These are phyloP conservation scores for Palythoa grandiflora DNA, from an alignment of 92 coral and sea anemone species.

Conservation along the genomic window DNA sequence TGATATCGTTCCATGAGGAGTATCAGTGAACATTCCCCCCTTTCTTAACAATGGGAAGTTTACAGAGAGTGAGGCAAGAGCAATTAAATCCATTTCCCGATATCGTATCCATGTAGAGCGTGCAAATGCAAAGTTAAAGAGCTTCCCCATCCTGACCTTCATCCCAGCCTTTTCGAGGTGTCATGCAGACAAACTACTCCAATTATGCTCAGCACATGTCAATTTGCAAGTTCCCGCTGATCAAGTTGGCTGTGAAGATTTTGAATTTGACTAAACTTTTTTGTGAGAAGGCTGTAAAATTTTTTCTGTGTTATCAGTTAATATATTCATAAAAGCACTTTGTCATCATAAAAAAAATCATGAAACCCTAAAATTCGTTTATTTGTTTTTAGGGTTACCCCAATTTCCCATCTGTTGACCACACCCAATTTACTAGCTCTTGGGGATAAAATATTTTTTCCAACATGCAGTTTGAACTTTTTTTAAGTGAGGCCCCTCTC, in stretches of 20 bases:
- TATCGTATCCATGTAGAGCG: constrained; percentile 73
- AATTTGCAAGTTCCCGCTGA: constrained; percentile 60
- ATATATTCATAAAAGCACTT: not conserved
- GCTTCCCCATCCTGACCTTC: constrained; percentile 65
- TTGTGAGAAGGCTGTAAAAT: constrained; percentile 1
- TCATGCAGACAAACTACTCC: constrained; percentile 44
- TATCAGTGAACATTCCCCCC: constrained; percentile 70
- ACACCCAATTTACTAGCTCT: too few relatives aligned
- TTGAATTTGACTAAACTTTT: constrained; percentile 42
- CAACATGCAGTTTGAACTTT: not conserved
- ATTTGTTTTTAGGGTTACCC: not conserved
- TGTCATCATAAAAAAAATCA: not conserved
- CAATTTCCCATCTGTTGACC: not conserved
- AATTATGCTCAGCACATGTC: constrained; percentile 57
- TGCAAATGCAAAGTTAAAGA: constrained; percentile 71
- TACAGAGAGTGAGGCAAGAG: constrained; percentile 66
- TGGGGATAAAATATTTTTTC: not conserved
- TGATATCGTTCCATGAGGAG: constrained; percentile 52
- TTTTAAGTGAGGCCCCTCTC: not conserved
- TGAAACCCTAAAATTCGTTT: not conserved
- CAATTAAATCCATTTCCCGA: constrained; percentile 54
- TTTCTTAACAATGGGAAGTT: constrained; percentile 67
- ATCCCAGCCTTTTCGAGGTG: constrained; percentile 62
- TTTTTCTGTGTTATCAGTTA: constrained; percentile 7
- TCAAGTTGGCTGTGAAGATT: constrained; percentile 53